Conservation (phyloP, 2,888 invertebrate genomes). For the Matsumyia berberina region DNA sequence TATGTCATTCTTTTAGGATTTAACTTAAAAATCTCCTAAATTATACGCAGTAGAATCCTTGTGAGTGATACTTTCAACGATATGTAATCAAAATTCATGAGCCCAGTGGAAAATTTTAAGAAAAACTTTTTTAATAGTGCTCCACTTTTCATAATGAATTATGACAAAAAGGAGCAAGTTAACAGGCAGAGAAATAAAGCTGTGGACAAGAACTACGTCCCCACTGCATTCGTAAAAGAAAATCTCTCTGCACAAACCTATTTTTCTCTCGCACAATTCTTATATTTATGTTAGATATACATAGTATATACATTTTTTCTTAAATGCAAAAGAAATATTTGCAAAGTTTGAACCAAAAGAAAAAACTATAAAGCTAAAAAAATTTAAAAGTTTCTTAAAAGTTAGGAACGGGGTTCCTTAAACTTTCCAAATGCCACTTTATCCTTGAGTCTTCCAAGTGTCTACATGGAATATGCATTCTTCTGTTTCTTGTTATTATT, state of each 20-base stretch:
- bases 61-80: constrained; percentile 61
- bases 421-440: constrained; percentile 75
- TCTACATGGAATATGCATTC: constrained; percentile 70
- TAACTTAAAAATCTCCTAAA: constrained; percentile 37
- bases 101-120: constrained; percentile 64
- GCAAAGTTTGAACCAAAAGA: constrained; percentile 67
- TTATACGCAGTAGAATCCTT: constrained; percentile 49
- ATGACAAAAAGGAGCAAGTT: constrained; percentile 69
- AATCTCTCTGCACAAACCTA: constrained; percentile 58
- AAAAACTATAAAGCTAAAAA: constrained; percentile 65
- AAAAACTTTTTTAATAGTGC: constrained; percentile 72
- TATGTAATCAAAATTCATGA: constrained; percentile 74
- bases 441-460: constrained; percentile 71
- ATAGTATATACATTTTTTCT: constrained; percentile 41
- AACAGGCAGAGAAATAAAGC: constrained; percentile 67
- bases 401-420: constrained; percentile 67
- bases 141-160: constrained; percentile 74
- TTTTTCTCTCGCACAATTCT: constrained; percentile 62
- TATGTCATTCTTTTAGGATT: constrained; percentile 41
- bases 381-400: constrained; percentile 72
- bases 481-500: constrained; percentile 69
- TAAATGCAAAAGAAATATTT: constrained; percentile 73
- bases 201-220: constrained; percentile 63
- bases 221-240: constrained; percentile 67
- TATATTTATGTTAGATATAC: constrained; percentile 66